Conservation (phyloP, 2,888 invertebrate species). For the Drosophila demipolita region DNA sequence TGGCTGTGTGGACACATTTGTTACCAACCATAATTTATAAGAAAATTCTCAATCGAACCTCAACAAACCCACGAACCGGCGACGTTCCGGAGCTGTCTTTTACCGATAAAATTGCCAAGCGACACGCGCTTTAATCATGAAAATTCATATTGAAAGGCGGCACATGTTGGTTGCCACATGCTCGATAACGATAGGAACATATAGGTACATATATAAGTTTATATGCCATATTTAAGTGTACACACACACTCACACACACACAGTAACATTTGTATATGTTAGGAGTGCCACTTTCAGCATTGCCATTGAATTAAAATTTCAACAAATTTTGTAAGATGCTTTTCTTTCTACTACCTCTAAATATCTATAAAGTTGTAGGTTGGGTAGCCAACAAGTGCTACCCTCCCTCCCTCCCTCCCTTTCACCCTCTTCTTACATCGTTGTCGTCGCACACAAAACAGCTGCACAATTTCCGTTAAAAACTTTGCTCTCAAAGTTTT, state of each 20-base stretch:
- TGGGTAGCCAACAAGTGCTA: conserved; percentile 55
- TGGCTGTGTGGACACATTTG: conserved; percentile 75
- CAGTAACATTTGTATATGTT: conserved; percentile 12
- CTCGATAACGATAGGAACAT: conserved; percentile 32
- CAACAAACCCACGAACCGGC: conserved; percentile 7
- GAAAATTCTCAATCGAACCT: conserved; percentile 69
- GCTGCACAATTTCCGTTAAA: conserved; percentile 76
- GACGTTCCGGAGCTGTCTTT: conserved; percentile 50
- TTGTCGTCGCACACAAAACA: conserved; percentile 68
- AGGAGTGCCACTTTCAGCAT: conserved; percentile 4
- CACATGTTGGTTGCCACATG: conserved; percentile 44
- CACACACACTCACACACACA: neutral
- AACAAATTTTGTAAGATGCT: conserved; percentile 61
- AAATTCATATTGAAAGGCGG: conserved; percentile 68
- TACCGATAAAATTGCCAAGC: conserved; percentile 59
- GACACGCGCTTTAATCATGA: conserved; percentile 75
- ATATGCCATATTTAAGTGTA: conserved; percentile 3
- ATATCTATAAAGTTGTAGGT: conserved; percentile 37
- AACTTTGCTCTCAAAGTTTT: conserved; percentile 71
- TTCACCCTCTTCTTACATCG: neutral
- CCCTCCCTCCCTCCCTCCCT: neutral
- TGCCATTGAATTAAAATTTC: conserved; percentile 71
- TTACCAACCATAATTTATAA: conserved; percentile 76
- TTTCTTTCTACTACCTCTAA: conserved; percentile 31
- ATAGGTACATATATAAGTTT: conserved; percentile 2